Evolutionary conservation across 2,888 invertebrate genomes (phyloP), one percentile per base, ranked within the genome.

Genomic region (Epinotia bilunana): DNA sequence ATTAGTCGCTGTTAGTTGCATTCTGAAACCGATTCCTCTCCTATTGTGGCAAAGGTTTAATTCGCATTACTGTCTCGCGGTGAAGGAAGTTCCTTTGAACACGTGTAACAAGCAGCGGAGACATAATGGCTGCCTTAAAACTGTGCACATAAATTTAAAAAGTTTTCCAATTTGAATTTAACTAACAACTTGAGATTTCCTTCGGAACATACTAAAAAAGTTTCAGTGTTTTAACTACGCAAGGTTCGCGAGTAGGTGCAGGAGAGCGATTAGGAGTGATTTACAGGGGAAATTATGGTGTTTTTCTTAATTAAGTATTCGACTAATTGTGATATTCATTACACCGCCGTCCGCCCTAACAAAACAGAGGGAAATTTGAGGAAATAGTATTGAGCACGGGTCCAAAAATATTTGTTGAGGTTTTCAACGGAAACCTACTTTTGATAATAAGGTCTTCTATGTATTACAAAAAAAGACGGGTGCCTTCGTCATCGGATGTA

Each of bases 161-260:
- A 92, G 88, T 92, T 92, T 90, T 88, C 90, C 90, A 91, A 92
- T 92, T 92, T 91, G 89, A 92, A 92, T 92, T 91, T 92, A 90
- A 90, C 91, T 91, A 90, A 90, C 90, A 90, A 90, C 88, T 90
- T 88, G 84, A 89, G 88, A 88, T 90, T 90, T 90, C 90, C 89
- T 88, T 88, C 81, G 83, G 80, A 85, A 86, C 84, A 86, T 86
- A 86, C 88, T 88, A 87, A 88, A 89, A 90, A 88, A 84, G 87
- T 90, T 81, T 85, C 81, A 87, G 86, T 88, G 84, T 88, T 89
- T 87, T 87, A 89, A 89, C 87, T 87, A 88, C 88, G 83, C 80
- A 78, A 86, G 84, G 70, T 46, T 74, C 71, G 76, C 71, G 18
- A 72, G 61, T 72, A 72, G 74, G 65, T 75, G 65, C 60, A 67